Base-by-base conservation (phyloP, 2,113 vertebrate genomes). In the Oophaga pumilio region DNA sequence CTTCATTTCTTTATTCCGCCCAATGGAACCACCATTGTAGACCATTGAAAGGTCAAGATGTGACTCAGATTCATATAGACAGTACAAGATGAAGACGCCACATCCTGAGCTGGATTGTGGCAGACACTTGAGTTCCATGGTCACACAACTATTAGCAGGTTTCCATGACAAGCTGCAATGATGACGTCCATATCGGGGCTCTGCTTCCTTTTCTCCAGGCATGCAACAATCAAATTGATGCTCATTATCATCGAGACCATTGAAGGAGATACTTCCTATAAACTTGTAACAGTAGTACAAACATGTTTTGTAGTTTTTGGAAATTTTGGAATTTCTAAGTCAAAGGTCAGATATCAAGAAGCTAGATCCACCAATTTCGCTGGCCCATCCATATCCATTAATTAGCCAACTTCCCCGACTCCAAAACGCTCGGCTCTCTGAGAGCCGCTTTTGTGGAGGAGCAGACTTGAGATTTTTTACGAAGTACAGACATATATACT, bases 81-180 rank as follows among this genome's bases (percentile, higher is more conserved):
- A 26, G 1, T 6, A 73, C 14, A 17, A 26, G 26, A 69, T 11
- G 28, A 33, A 43, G 24, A 50, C 49, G 17, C 68, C 18, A 49
- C 7, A 49, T 49, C 28, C 18, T 18, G 71, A 74, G 43, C 18
- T 12, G 3, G 15, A 24, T 14, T 26, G 12, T 66, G 49, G 73
- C 22, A 76, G 73, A 49, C 71, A 15, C 26, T 74, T 18, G 17
- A 69, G 66, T 9, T 52, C 73, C 50, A 59, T 80, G 33, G 28
- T 26, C 17, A 9, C 14, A 18, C 53, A 57, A 18, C 18, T 18
- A 57, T 57, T 80, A 59, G 77, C 56, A 80, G 77, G 77, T 80
- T 80, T 80, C 77, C 77, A 80, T 80, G 77, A 80, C 77, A 60
- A 60, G 17, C 24, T 49, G 17, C 50, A 50, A 22, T 26, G 15